phyloP scores from a whole-genome alignment of 2,113 vertebrate species.

The Peucedramus taeniatus region DNA sequence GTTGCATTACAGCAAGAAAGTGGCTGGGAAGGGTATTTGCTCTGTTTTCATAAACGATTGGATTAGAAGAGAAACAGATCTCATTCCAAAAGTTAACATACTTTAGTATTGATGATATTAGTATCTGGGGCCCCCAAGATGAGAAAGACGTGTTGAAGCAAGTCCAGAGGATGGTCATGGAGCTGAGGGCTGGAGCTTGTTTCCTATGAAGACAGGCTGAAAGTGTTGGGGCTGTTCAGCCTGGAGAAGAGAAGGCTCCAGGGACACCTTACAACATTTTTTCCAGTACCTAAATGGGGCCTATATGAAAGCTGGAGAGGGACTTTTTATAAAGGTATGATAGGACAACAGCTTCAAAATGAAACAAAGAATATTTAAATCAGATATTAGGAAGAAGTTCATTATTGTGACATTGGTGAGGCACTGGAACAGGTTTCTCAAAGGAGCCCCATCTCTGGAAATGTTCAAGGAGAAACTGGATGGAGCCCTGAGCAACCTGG shows the following conservation, averaged over 20 bases:
- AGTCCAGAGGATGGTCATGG: not conserved
- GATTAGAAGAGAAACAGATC: conserved; percentile 6
- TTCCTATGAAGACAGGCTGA: not conserved
- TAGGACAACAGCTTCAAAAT: not conserved
- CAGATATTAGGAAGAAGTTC: not conserved
- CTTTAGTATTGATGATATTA: not conserved
- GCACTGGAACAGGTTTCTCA: not conserved
- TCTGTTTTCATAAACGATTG: conserved; percentile 14
- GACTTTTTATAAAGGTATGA: not conserved
- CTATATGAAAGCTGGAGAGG: not conserved
- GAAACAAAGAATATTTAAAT: not conserved
- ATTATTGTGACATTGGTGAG: not conserved
- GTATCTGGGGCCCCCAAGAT: not conserved
- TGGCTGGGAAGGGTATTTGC: conserved; percentile 4
- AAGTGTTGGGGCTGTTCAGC: not conserved
- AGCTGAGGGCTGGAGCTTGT: not conserved
- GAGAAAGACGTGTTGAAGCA: not conserved
- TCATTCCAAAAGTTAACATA: not conserved
- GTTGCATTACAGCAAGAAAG: conserved; percentile 24
- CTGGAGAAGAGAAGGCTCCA: not conserved
- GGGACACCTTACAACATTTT: not conserved
- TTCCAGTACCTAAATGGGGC: not conserved
- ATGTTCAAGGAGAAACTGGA: not conserved
- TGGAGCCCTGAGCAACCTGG: not conserved
- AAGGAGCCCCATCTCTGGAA: not conserved